Conservation (phyloP, 1,140 invertebrate genomes). For the Ostrea denselamellosa region DNA sequence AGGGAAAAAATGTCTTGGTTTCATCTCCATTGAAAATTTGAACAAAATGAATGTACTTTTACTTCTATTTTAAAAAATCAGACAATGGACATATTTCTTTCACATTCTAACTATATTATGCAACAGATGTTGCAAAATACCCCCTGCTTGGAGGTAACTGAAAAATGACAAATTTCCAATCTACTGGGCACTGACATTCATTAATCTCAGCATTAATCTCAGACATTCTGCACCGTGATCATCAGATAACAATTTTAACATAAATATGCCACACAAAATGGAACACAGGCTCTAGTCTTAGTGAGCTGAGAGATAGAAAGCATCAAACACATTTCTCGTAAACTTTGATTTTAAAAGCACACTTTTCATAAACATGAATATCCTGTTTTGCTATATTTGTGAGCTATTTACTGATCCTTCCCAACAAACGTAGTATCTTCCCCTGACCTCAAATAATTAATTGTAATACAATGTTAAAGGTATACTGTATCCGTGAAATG, state of each 20-base stretch:
- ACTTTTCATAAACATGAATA: constrained; percentile 10
- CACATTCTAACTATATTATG: not conserved
- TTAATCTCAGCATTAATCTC: constrained; percentile 13
- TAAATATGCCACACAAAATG: constrained; percentile 36
- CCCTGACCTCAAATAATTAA: no score
- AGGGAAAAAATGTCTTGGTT: not conserved
- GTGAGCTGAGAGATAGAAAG: not conserved
- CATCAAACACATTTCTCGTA: constrained; percentile 13
- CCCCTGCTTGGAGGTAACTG: not conserved
- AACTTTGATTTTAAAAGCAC: constrained; percentile 10
- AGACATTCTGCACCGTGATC: constrained; percentile 14
- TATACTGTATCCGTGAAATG: no score
- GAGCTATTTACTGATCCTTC: no score
- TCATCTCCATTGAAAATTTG: not conserved
- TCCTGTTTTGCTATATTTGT: not conserved
- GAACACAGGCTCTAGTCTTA: constrained; percentile 5
- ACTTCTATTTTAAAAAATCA: not conserved
- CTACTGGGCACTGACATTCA: not conserved
- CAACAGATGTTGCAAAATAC: constrained; percentile 24
- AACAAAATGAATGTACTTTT: not conserved
- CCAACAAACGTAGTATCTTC: no score
- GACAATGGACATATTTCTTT: not conserved
- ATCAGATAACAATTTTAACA: constrained; percentile 13
- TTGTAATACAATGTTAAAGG: no score
- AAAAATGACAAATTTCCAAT: constrained; percentile 30